A percentile compares a stretch with the other conserved stretches of the same genome.
Conservation (phyloP, 2,797 vertebrate genomes). For the Molossus alvarezi region DNA sequence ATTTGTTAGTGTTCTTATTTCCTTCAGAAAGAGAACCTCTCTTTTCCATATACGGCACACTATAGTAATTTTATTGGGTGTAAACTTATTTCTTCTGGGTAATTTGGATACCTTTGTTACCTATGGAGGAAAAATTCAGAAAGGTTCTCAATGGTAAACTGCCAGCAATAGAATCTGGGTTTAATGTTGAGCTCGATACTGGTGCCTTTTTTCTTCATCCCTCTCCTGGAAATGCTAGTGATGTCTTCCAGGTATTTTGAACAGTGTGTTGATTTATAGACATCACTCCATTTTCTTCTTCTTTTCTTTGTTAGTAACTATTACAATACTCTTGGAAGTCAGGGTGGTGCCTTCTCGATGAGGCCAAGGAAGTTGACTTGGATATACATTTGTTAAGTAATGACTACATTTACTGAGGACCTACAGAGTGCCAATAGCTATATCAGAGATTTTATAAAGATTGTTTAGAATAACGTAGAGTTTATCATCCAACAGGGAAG, state of each 20-base stretch:
- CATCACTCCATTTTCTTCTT: background rate
- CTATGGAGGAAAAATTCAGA: background rate
- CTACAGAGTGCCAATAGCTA: background rate
- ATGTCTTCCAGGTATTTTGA: background rate
- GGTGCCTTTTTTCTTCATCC: background rate
- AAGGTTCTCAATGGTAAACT: background rate
- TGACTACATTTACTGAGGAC: background rate
- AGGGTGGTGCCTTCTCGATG: background rate
- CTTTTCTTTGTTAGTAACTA: background rate
- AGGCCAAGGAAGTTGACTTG: background rate
- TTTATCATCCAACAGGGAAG: background rate
- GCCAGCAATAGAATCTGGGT: slow-evolving; percentile 3
- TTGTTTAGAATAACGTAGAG: background rate
- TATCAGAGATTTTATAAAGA: slow-evolving; percentile 1
- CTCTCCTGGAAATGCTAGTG: background rate
- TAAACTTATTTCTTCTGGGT: background rate
- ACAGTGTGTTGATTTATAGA: background rate
- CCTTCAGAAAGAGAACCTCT: background rate
- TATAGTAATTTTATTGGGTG: background rate
- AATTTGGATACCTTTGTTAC: background rate
- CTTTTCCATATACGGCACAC: background rate
- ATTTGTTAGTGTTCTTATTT: background rate
- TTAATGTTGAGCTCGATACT: background rate
- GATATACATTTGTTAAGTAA: slow-evolving; percentile 14
- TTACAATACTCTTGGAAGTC: slow-evolving; percentile 4